Percentiles rank a stretch among this genome's conserved stretches.
phyloP scores from a whole-genome alignment of 2,797 vertebrate species.

The Tadarida brasiliensis region DNA sequence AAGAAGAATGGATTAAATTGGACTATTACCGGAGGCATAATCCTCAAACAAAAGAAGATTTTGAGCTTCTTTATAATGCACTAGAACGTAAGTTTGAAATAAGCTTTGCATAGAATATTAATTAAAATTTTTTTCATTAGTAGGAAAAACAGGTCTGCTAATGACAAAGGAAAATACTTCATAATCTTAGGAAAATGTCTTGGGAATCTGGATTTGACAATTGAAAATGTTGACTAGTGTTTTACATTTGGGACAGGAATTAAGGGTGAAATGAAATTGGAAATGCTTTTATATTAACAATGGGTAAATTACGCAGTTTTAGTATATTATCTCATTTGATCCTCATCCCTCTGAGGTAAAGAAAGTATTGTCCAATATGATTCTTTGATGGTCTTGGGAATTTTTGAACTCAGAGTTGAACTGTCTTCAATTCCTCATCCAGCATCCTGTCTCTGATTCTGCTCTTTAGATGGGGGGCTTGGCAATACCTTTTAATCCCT shows the following conservation, averaged over 20 bases:
- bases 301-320: not conserved
- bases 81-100: constrained; percentile 91
- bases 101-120: constrained; percentile 23
- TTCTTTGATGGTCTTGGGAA: not conserved
- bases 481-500: not conserved
- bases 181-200: not conserved
- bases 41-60: constrained; percentile 93
- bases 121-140: not conserved
- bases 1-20: constrained; percentile 88
- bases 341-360: not conserved
- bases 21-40: constrained; percentile 90
- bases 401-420: not conserved
- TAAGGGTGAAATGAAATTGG: not conserved
- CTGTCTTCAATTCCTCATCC: not conserved
- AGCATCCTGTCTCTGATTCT: not conserved
- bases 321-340: not conserved
- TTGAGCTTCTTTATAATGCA: constrained; percentile 93
- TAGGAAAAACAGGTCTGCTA: not conserved
- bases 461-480: not conserved
- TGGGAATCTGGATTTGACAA: constrained; percentile 24
- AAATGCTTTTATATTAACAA: constrained; percentile 3
- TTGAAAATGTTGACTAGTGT: constrained; percentile 15
- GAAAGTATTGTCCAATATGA: not conserved
- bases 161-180: constrained; percentile 28
- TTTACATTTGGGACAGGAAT: constrained; percentile 11